phyloP scores from a whole-genome alignment of 1,140 invertebrate species.

The Cotesia vestalis region DNA sequence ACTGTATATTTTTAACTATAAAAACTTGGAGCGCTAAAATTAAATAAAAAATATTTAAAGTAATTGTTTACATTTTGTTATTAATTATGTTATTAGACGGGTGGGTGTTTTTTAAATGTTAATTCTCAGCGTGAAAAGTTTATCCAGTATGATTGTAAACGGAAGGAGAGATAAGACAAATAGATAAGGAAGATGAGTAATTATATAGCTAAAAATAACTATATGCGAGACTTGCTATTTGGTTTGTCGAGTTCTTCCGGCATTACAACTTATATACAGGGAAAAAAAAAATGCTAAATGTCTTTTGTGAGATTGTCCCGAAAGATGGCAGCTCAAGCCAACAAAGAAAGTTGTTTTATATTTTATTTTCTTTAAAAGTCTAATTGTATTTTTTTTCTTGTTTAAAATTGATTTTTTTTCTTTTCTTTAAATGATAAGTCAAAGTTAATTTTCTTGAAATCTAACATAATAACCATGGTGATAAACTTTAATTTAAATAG shows the following conservation, averaged over 20 bases:
- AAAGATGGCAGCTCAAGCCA: slow-evolving; percentile 38
- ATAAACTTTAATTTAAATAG: too few relatives aligned
- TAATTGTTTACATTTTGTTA: too few relatives aligned
- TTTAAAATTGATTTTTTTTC: too few relatives aligned
- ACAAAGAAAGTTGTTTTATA: too few relatives aligned
- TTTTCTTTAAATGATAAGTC: too few relatives aligned
- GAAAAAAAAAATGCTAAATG: slow-evolving; percentile 25
- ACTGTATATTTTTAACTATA: too few relatives aligned
- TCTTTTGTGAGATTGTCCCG: slow-evolving; percentile 21
- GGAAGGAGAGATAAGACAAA: slow-evolving; percentile 31
- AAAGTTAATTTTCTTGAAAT: too few relatives aligned
- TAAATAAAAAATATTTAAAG: too few relatives aligned
- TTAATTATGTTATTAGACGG: neutral
- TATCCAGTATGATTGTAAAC: slow-evolving; percentile 20
- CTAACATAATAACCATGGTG: too few relatives aligned
- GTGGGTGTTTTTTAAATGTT: neutral
- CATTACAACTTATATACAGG: slow-evolving; percentile 17
- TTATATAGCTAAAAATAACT: slow-evolving; percentile 35
- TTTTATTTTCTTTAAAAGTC: too few relatives aligned
- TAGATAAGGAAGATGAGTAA: slow-evolving; percentile 29
- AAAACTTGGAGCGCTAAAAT: too few relatives aligned
- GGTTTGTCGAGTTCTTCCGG: slow-evolving; percentile 28
- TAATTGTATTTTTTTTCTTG: too few relatives aligned
- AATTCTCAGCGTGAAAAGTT: slow-evolving; percentile 2
- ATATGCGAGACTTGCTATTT: slow-evolving; percentile 21